These are phyloP conservation scores for Micrasema longulum DNA, from an alignment of 1,140 invertebrate species.

Conservation along the genomic window DNA sequence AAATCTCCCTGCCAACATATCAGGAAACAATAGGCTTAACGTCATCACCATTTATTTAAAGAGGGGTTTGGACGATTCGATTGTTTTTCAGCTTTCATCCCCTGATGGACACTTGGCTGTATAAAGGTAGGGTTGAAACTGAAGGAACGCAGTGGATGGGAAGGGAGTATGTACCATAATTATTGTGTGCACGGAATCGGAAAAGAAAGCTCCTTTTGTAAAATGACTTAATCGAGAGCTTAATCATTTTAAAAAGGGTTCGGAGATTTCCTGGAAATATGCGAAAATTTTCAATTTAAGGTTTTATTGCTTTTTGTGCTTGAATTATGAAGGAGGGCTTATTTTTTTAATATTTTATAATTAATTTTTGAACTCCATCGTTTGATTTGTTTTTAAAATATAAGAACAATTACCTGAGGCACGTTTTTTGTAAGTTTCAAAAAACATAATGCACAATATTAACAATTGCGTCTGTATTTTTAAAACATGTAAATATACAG, in stretches of 20 bases:
- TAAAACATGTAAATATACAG: no score
- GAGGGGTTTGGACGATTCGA: slow-evolving; percentile 32
- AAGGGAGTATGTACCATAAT: slow-evolving; percentile 30
- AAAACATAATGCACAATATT: no score
- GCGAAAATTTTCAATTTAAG: neutral
- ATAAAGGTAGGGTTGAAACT: neutral
- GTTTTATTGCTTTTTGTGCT: no score
- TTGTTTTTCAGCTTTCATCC: slow-evolving; percentile 50
- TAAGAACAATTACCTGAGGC: no score
- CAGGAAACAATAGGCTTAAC: slow-evolving; percentile 52
- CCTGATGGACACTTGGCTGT: slow-evolving; percentile 47
- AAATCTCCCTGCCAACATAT: slow-evolving; percentile 35
- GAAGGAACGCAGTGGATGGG: neutral
- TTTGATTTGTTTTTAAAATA: no score
- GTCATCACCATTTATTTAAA: slow-evolving; percentile 47
- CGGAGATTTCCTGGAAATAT: slow-evolving; percentile 13
- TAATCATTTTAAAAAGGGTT: slow-evolving; percentile 31
- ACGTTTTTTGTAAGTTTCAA: no score
- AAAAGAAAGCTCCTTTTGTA: slow-evolving; percentile 48
- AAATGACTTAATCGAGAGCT: slow-evolving; percentile 35
- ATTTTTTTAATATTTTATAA: no score
- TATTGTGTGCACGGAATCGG: slow-evolving; percentile 39
- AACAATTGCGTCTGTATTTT: no score
- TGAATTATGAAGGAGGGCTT: no score
- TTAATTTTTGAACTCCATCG: no score